Evolutionary conservation across 2,888 invertebrate species (phyloP), one percentile per base, ranked within the genome.

Genomic region (Liopterus haemorrhoidalis): DNA sequence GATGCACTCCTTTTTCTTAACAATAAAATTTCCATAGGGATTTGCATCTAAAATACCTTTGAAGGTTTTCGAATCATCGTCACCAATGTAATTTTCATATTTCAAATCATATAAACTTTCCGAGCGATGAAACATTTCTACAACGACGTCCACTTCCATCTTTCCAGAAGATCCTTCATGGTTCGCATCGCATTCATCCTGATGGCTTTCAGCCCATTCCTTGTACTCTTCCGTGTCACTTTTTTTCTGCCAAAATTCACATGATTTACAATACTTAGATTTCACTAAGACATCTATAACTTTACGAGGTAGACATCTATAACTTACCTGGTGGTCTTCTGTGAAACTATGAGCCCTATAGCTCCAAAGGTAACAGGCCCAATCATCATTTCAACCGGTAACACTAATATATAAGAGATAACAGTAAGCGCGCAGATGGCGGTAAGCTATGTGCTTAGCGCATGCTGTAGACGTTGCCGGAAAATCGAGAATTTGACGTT

Each of bases 61-160:
- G 36, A 46, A 50, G 16, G 54, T 54, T 33, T 51, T 50, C 9
- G 41, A 38, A 27, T 54, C 48, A 24, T 51, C 51, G 36, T 53
- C 52, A 19, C 50, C 49, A 30, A 53, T 51, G 35, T 51, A 54
- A 28, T 45, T 20, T 24, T 8, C 21, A 39, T 47, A 53, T 37
- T 52, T 53, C 12, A 48, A 44, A 3, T 38, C 28, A 45, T 49
- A 32, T 30, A 43, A 35, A 22, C 36, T 31, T 41, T 47, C 41
- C 16, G 52, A 54, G 3, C 49, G 41, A 28, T 42, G 14, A 37
- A 54, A 54, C 50, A 56, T 56, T 40, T 52, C 47, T 9, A 43
- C 31, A 2, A 54, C 32, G 16, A 45, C 43, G 27, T 50, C 52
- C 8, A 56, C 49, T 41, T 57, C 55, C 56, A 57, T 56, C 41